A percentile compares a stretch with the other conserved stretches of the same genome.
Evolutionary conservation across 2,797 vertebrate genomes (phyloP).

Genomic region (Buceros bicornis): DNA sequence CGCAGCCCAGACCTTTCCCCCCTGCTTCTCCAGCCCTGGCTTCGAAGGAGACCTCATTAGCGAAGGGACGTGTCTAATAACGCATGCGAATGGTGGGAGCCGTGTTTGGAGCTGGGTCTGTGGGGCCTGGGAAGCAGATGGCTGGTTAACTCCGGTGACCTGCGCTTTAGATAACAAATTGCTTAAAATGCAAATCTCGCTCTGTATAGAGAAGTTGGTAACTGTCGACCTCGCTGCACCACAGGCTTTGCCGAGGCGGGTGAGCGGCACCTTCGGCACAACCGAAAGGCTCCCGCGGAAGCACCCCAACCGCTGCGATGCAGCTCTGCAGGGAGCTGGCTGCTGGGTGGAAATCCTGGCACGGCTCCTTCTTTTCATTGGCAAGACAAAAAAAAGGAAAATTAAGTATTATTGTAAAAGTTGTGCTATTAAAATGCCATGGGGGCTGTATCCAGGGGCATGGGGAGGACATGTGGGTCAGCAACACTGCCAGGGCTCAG

Average conservation of each 20-base stretch:
- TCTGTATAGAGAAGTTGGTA: not conserved
- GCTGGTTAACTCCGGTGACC: not conserved
- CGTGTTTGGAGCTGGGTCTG: not conserved
- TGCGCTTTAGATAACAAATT: not conserved
- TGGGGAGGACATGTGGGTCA: fast-evolving
- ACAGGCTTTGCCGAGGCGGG: fast-evolving
- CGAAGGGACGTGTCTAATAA: not conserved
- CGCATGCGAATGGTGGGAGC: not conserved
- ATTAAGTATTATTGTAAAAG: not conserved
- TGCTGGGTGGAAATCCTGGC: no score
- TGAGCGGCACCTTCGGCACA: not conserved
- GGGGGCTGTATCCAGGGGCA: no score
- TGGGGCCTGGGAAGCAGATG: not conserved
- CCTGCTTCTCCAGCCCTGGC: not conserved
- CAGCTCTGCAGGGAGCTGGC: not conserved
- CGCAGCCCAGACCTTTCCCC: not conserved
- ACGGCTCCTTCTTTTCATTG: not conserved
- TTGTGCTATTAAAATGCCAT: not conserved
- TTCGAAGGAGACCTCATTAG: not conserved
- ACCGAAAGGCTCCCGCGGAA: not conserved
- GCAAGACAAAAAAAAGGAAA: not conserved
- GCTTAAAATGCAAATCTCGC: not conserved
- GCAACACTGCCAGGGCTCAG: not conserved
- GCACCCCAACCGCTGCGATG: not conserved
- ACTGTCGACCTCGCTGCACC: fast-evolving